A percentile compares a stretch with the other conserved stretches of the same genome.
These are phyloP conservation scores for Hirundo rustica DNA, from an alignment of 2,797 vertebrate genomes.

Conservation along the genomic window DNA sequence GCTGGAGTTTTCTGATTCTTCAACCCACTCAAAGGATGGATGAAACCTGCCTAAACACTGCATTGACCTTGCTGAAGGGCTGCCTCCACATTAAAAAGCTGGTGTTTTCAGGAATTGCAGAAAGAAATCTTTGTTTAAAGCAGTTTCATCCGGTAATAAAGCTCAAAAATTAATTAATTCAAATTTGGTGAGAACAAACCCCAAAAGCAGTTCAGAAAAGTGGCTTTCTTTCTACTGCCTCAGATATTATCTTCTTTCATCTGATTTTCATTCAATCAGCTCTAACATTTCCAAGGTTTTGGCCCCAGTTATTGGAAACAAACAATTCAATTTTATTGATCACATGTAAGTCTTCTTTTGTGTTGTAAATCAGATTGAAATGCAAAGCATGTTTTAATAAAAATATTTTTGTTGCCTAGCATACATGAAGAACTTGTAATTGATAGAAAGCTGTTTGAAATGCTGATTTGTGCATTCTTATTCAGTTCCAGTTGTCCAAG, in stretches of 20 bases:
- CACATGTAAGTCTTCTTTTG: neutral
- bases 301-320: neutral
- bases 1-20: neutral
- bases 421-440: neutral
- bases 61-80: neutral
- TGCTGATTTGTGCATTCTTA: slow-evolving; percentile 22
- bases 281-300: neutral
- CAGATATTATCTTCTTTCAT: neutral
- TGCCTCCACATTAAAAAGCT: neutral
- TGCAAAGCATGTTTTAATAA: slow-evolving; percentile 17
- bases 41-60: neutral
- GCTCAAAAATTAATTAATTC: neutral
- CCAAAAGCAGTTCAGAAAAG: neutral
- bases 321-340: neutral
- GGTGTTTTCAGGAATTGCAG: neutral
- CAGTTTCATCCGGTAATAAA: neutral
- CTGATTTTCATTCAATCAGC: neutral
- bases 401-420: neutral
- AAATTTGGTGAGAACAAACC: neutral
- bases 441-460: neutral
- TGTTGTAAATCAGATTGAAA: slow-evolving; percentile 5
- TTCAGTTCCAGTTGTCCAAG: neutral
- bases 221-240: neutral
- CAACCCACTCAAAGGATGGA: neutral
- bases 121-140: neutral